phyloP scores from a whole-genome alignment of 2,888 invertebrate genomes.

The Aphrophora alni region DNA sequence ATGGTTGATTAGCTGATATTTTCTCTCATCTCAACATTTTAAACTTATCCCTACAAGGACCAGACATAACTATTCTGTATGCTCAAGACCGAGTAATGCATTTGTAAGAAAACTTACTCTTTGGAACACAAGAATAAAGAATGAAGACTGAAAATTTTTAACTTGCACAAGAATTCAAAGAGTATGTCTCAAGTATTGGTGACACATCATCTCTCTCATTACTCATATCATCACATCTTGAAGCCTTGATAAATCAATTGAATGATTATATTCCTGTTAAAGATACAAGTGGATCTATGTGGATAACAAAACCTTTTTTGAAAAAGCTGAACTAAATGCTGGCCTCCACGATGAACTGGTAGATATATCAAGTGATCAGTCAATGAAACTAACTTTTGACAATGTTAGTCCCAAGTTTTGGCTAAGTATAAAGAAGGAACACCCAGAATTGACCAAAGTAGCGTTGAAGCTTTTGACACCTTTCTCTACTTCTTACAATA shows the following conservation, averaged over 20 bases:
- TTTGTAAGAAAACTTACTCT: too few relatives aligned
- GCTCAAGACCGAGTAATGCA: too few relatives aligned
- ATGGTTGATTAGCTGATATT: too few relatives aligned
- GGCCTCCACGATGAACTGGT: constrained; percentile 16
- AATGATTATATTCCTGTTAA: constrained; percentile 12
- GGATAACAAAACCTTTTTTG: background rate
- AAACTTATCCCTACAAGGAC: too few relatives aligned
- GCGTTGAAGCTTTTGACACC: constrained; percentile 20
- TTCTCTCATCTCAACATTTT: too few relatives aligned
- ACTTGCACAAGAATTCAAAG: too few relatives aligned
- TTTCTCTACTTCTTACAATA: constrained; percentile 10
- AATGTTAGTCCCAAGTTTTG: background rate
- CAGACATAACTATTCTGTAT: too few relatives aligned
- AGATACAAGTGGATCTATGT: constrained; percentile 3
- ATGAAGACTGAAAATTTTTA: too few relatives aligned
- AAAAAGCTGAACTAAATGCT: background rate
- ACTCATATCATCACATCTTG: background rate
- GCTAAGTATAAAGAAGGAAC: background rate
- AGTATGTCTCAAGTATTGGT: too few relatives aligned
- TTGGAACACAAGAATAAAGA: too few relatives aligned
- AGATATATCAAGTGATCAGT: constrained; percentile 19
- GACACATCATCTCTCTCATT: constrained; percentile 9
- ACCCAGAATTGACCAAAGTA: constrained; percentile 12
- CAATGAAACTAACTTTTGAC: background rate
- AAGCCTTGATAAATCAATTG: constrained; percentile 3